These are phyloP conservation scores for Tipula vernalis DNA, from an alignment of 2,888 invertebrate species.

Conservation along the genomic window DNA sequence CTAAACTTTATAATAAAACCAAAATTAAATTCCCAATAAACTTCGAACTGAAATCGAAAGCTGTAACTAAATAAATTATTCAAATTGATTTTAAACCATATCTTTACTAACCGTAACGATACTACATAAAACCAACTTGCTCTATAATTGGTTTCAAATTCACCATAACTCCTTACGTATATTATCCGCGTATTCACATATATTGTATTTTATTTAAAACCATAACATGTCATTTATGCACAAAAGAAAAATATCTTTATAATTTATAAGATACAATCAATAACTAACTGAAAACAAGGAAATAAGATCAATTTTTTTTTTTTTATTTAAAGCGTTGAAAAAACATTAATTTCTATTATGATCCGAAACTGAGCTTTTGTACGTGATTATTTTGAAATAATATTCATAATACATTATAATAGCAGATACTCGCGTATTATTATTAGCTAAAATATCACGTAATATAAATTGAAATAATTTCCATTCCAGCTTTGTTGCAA, in stretches of 20 bases:
- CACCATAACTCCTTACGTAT: background rate
- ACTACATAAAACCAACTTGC: background rate
- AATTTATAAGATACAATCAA: background rate
- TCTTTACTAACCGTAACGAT: background rate
- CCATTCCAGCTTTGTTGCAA: background rate
- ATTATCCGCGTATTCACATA: background rate
- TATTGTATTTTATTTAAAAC: background rate
- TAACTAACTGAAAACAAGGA: constrained; percentile 4
- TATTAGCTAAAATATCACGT: constrained; percentile 4
- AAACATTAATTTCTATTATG: constrained; percentile 4
- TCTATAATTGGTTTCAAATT: background rate
- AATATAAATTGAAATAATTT: background rate
- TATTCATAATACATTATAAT: background rate
- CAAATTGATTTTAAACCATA: background rate
- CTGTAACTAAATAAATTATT: background rate
- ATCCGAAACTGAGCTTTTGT: background rate
- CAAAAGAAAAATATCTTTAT: background rate
- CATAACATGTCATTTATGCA: background rate
- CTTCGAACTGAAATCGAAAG: background rate
- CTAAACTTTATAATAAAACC: background rate
- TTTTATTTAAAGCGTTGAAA: background rate
- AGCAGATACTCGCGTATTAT: background rate
- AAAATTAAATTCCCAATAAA: background rate
- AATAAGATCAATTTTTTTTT: background rate
- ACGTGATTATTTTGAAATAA: background rate